Conservation (phyloP, 2,797 vertebrate species). For the Acrossocheilus fasciatus region DNA sequence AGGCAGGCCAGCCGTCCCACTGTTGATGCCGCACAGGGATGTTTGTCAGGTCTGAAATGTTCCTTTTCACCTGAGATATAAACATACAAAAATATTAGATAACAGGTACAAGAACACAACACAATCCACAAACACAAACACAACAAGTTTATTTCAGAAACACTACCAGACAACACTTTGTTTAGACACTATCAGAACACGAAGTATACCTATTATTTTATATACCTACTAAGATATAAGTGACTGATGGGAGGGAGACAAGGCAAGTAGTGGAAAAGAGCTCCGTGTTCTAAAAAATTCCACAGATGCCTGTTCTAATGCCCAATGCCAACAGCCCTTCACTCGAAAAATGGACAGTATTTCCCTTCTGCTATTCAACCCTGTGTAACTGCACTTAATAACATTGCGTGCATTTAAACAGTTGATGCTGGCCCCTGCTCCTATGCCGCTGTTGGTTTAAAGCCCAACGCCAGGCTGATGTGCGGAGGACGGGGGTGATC, state of each 20-base stretch:
- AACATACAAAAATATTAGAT: conserved; percentile 31
- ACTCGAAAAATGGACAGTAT: conserved; percentile 97
- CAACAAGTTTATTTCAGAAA: not conserved
- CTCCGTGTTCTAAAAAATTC: conserved; percentile 82
- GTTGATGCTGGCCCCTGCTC: conserved; percentile 83
- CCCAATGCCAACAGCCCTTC: conserved; percentile 86
- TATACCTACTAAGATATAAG: conserved; percentile 23
- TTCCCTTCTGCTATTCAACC: conserved; percentile 93
- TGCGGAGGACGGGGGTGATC: conserved; percentile 93
- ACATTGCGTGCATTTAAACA: conserved; percentile 94
- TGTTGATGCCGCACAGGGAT: conserved; percentile 97
- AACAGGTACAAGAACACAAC: conserved; percentile 41
- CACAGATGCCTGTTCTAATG: conserved; percentile 90
- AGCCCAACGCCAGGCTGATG: conserved; percentile 97
- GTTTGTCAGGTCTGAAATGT: conserved; percentile 97
- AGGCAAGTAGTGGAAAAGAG: conserved; percentile 57
- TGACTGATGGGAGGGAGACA: conserved; percentile 57
- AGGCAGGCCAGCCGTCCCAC: conserved; percentile 98
- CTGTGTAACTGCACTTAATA: conserved; percentile 93
- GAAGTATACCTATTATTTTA: not conserved
- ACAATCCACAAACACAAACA: not conserved
- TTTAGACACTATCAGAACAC: not conserved
- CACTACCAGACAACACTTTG: not conserved
- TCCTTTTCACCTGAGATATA: conserved; percentile 90
- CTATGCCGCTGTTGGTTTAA: conserved; percentile 93